These are phyloP conservation scores for Dermolepida albohirtum DNA, from an alignment of 2,888 invertebrate genomes.

Conservation along the genomic window DNA sequence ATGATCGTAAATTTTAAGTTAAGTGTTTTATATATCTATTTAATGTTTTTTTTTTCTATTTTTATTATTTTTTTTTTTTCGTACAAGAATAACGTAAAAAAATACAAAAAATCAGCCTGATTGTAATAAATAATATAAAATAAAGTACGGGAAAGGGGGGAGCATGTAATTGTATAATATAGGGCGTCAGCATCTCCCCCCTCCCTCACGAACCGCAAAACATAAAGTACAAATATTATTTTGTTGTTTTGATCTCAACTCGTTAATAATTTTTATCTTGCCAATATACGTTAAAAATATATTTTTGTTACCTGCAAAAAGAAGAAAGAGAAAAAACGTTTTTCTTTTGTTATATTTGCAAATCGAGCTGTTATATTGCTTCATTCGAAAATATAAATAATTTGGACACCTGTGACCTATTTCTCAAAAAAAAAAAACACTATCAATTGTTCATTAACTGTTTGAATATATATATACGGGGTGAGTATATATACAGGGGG, in stretches of 20 bases:
- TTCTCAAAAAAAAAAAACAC: too few relatives aligned
- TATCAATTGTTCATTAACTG: too few relatives aligned
- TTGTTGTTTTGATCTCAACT: slow-evolving; percentile 35
- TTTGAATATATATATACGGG: not conserved
- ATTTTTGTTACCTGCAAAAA: slow-evolving; percentile 9
- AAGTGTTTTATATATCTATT: not conserved
- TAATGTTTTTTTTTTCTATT: not conserved
- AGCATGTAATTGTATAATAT: too few relatives aligned
- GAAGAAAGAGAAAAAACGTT: not conserved
- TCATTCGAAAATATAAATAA: too few relatives aligned
- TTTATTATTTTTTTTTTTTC: not conserved
- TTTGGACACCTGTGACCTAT: too few relatives aligned
- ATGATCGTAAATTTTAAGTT: not conserved
- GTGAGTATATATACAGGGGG: not conserved
- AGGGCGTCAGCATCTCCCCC: too few relatives aligned
- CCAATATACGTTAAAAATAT: slow-evolving; percentile 20
- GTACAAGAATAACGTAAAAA: too few relatives aligned
- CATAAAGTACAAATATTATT: slow-evolving; percentile 21
- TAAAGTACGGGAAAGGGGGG: not conserved
- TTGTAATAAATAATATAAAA: not conserved
- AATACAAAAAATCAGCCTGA: too few relatives aligned
- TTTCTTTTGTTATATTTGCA: not conserved
- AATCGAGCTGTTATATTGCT: not conserved
- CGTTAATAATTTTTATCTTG: slow-evolving; percentile 33
- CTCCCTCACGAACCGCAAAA: not conserved